Evolutionary conservation across 2,888 invertebrate genomes (phyloP).

Genomic region (Nephrotoma flavescens): DNA sequence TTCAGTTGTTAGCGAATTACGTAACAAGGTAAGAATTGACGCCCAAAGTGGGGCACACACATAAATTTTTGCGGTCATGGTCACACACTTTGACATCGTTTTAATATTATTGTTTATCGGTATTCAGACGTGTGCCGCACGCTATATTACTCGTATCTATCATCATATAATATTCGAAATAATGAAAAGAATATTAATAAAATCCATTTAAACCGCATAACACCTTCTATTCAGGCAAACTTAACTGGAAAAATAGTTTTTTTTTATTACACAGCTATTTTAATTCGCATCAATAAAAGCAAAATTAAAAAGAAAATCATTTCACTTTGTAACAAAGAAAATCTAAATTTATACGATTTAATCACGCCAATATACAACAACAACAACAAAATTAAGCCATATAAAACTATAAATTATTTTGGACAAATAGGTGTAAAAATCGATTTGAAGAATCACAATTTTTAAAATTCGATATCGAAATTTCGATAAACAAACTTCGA

Average conservation of each 20-base stretch:
- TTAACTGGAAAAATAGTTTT: background rate
- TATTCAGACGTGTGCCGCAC: background rate
- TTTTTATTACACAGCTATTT: background rate
- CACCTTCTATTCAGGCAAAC: background rate
- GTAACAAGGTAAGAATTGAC: slow-evolving; percentile 51
- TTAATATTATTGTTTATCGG: background rate
- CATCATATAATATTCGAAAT: background rate
- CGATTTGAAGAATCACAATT: background rate
- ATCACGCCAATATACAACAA: background rate
- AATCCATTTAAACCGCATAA: background rate
- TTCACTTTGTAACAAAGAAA: background rate
- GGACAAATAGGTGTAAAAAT: background rate
- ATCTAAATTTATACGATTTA: background rate
- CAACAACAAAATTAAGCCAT: background rate
- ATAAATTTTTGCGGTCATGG: slow-evolving; percentile 1
- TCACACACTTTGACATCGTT: background rate
- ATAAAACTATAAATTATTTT: background rate
- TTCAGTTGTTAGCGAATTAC: slow-evolving; percentile 57
- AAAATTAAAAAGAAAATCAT: background rate
- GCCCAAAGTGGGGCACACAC: slow-evolving; percentile 13
- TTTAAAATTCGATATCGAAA: background rate
- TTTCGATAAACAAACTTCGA: background rate
- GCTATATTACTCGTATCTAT: no score
- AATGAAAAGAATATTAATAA: background rate
- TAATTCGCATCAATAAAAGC: background rate